Base-by-base conservation (phyloP, 1,140 invertebrate species). In the Ruditapes philippinarum region DNA sequence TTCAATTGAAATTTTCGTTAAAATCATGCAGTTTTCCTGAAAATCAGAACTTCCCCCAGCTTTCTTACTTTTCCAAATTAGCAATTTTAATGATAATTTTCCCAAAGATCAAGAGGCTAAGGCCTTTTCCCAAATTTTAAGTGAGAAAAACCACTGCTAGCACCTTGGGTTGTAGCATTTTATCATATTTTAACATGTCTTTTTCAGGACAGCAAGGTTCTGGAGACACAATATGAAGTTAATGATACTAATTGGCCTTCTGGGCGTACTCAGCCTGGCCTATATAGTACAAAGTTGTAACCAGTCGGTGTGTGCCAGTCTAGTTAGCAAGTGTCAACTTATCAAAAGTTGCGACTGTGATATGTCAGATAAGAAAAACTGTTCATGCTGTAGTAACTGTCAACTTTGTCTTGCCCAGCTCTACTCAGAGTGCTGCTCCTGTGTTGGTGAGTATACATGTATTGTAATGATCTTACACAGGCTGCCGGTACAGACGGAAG, bases 291-390 rank as follows among this genome's bases (percentile, higher is more conserved):
- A 87, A 12, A 91, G 93, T 25, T 98, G 98, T 95, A 98, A 99
- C 95, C 98, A 99, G 96, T 98, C 98, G 19, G 97, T 99, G 80
- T 99, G 98, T 96, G 98, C 98, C 0, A 98, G 98, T 93, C 97
- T 99, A 36, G 99, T 99, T 5, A 99, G 98, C 94, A 99, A 99
- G 96, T 99, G 98, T 95, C 98, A 99, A 97, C 96, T 99, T 49
- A 99, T 98, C 22, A 98, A 99, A 94, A 98, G 98, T 36, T 99
- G 99, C 96, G 99, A 99, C 95, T 99, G 98, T 96, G 98, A 99
- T 94, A 96, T 98, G 91, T 95, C 95, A 89, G 92, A 95, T 62
- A 90, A 93, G 60, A 95, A 93, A 60, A 98, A 98, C 95, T 98
- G 98, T 94, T 98, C 98, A 31, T 99, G 99, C 93, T 99, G 98